Evolutionary conservation across 2,113 vertebrate genomes (phyloP).

Genomic region (Chascanopsetta lugubris): DNA sequence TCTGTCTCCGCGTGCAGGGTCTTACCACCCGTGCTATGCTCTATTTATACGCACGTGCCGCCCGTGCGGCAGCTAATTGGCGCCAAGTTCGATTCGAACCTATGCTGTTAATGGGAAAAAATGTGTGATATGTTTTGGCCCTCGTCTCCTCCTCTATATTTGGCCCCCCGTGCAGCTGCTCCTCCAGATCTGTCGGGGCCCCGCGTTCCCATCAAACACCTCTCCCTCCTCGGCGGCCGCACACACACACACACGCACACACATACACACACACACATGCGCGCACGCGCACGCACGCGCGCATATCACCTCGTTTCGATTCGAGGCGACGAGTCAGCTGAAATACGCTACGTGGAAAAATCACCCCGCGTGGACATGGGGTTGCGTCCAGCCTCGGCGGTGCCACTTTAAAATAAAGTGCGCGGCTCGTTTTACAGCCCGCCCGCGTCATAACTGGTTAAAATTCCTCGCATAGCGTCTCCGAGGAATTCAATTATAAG

Average conservation of each 20-base stretch:
- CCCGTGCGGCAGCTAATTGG: slow-evolving; percentile 76
- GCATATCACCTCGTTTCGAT: slow-evolving; percentile 48
- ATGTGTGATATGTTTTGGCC: slow-evolving; percentile 80
- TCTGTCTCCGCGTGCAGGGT: slow-evolving; percentile 63
- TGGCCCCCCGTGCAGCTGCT: slow-evolving; percentile 77
- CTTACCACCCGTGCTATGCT: slow-evolving; percentile 52
- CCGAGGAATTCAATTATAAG: slow-evolving; percentile 69
- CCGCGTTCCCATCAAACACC: slow-evolving; percentile 65
- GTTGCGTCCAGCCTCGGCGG: slow-evolving; percentile 17
- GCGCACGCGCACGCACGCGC: too few species aligned
- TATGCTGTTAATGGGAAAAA: slow-evolving; percentile 82
- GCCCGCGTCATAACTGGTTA: slow-evolving; percentile 36
- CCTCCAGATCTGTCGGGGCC: slow-evolving; percentile 68
- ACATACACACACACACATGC: too few species aligned
- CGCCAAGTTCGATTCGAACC: slow-evolving; percentile 80
- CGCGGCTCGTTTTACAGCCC: slow-evolving; percentile 9
- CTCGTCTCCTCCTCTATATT: slow-evolving; percentile 77
- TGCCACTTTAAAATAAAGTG: slow-evolving; percentile 22
- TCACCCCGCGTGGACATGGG: too few species aligned
- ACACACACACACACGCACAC: too few species aligned
- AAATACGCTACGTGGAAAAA: slow-evolving; percentile 24
- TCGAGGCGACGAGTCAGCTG: slow-evolving; percentile 7
- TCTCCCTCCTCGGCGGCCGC: too few species aligned
- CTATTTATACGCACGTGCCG: slow-evolving; percentile 73
- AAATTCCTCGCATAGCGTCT: slow-evolving; percentile 58